Conservation (phyloP, 2,888 invertebrate species). For the Spisula solida region DNA sequence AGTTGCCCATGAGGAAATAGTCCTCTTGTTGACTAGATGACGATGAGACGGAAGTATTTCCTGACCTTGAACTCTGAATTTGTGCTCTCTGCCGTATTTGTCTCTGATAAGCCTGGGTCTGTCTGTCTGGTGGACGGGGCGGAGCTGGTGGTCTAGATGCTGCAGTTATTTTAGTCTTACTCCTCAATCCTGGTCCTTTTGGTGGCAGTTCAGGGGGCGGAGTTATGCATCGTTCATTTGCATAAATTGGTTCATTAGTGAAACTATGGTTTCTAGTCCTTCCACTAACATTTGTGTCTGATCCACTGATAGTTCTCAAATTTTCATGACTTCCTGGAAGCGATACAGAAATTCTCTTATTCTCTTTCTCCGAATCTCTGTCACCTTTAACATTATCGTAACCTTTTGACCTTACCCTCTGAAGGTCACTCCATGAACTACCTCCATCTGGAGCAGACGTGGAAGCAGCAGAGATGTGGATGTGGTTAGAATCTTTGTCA, state of each 20-base stretch:
- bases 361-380: conserved; percentile 60
- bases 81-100: conserved; percentile 50
- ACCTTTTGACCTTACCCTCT: conserved; percentile 64
- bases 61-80: conserved; percentile 50
- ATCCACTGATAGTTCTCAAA: conserved; percentile 61
- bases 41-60: conserved; percentile 39
- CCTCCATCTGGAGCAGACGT: conserved; percentile 67
- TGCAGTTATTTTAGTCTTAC: conserved; percentile 58
- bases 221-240: conserved; percentile 75
- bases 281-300: conserved; percentile 60
- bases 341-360: conserved; percentile 62
- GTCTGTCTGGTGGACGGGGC: conserved; percentile 63
- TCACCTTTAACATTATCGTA: conserved; percentile 66
- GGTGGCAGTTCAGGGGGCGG: conserved; percentile 83
- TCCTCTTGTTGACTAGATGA: conserved; percentile 66
- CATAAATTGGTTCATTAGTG: conserved; percentile 78
- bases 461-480: conserved; percentile 73
- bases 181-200: conserved; percentile 81
- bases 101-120: conserved; percentile 25
- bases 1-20: conserved; percentile 73
- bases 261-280: conserved; percentile 38
- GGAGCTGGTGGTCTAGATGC: conserved; percentile 65
- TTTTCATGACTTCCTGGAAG: conserved; percentile 69
- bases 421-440: conserved; percentile 39
- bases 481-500: conserved; percentile 76